phyloP scores from a whole-genome alignment of 2,113 vertebrate genomes.

The Mastomys coucha region DNA sequence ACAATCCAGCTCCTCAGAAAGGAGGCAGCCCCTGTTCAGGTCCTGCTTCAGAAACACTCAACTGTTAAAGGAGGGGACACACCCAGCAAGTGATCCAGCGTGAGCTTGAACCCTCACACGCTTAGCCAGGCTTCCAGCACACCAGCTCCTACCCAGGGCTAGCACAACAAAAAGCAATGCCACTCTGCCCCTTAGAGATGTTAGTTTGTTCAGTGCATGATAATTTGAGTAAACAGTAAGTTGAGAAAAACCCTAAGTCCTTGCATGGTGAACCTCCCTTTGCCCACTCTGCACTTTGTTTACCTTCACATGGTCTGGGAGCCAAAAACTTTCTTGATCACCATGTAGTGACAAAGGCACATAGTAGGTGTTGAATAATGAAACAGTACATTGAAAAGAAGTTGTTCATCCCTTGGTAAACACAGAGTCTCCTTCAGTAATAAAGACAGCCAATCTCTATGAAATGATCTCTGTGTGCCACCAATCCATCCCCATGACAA shows the following conservation, averaged over 20 bases:
- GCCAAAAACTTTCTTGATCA: background rate
- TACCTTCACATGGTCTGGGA: background rate
- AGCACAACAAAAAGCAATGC: background rate
- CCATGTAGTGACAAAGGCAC: background rate
- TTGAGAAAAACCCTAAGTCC: background rate
- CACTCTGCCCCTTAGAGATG: background rate
- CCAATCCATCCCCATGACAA: background rate
- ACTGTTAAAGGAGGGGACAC: conserved; percentile 82
- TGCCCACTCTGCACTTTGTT: background rate
- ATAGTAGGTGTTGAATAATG: background rate
- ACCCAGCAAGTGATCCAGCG: rapidly evolving
- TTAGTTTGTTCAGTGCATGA: background rate
- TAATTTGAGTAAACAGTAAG: conserved; percentile 7
- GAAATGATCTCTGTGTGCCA: background rate
- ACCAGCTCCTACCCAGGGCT: background rate
- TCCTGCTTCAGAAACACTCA: conserved; percentile 85
- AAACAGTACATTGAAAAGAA: background rate
- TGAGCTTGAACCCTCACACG: too few species aligned
- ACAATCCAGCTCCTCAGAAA: conserved; percentile 88
- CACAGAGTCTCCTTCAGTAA: background rate
- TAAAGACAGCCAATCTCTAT: background rate
- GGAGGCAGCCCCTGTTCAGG: conserved; percentile 89
- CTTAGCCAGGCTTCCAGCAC: background rate
- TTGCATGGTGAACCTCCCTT: background rate
- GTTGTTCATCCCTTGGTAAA: background rate